These are phyloP conservation scores for Tiliqua scincoides DNA, from an alignment of 2,113 vertebrate species.

Conservation along the genomic window DNA sequence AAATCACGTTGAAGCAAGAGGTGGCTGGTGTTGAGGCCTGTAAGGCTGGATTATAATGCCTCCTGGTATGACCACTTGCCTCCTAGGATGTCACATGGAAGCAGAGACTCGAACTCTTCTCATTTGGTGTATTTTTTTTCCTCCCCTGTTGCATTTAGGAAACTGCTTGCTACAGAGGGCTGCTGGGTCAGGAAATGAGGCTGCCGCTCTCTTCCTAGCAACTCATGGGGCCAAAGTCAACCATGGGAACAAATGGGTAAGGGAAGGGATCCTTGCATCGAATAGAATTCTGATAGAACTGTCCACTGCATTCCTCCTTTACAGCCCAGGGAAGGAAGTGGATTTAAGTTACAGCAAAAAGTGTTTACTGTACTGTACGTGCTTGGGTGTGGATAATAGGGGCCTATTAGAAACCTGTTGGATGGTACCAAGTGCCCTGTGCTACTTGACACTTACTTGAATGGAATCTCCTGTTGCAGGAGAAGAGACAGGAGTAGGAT, in stretches of 20 bases:
- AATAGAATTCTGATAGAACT: neutral
- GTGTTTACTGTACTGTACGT: no score
- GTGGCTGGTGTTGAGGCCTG: no score
- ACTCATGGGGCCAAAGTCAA: slow-evolving; percentile 95
- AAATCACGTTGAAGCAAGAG: neutral
- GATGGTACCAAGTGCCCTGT: no score
- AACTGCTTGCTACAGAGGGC: slow-evolving; percentile 96
- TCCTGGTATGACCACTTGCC: neutral
- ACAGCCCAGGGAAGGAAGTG: neutral
- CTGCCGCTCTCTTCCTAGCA: slow-evolving; percentile 94
- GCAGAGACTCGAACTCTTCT: neutral
- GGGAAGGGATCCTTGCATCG: neutral
- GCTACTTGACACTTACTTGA: neutral
- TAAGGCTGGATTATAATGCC: neutral
- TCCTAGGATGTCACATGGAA: neutral
- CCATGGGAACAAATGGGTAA: slow-evolving; percentile 91
- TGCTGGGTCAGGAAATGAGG: slow-evolving; percentile 87
- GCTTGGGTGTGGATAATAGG: no score
- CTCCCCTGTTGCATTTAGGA: slow-evolving; percentile 71
- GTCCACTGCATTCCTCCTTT: neutral
- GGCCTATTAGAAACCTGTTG: no score
- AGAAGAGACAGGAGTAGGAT: neutral
- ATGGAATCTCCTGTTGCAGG: no score
- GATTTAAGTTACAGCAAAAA: no score
- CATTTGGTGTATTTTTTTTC: neutral